Base-by-base conservation (phyloP, 2,797 vertebrate genomes). In the Pagetopsis macropterus region DNA sequence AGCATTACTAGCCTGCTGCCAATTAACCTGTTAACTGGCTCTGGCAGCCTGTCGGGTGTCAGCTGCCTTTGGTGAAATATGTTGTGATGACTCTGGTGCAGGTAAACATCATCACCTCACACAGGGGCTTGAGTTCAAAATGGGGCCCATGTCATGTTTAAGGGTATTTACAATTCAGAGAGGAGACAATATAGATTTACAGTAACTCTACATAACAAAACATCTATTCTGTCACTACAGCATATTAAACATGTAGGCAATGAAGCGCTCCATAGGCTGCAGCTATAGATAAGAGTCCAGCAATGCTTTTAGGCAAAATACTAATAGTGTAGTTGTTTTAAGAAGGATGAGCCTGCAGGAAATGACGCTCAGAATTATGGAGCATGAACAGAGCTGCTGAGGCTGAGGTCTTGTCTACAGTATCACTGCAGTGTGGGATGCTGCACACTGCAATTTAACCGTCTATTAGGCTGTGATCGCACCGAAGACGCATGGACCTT, bases 371-470 rank as follows among this genome's bases (percentile, higher is more conserved):
- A 50, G 85, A 82, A 84, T 80, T 85, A 81, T 68, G 49, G 79
- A 80, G 86, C 87, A 74, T 62, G 82, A 82, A 63, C 78, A 76
- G 75, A 78, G 84, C 72, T 83, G 83, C 81, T 82, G 84, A 77
- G 75, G 79, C 83, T 84, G 75, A 79, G 76, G 83, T 82, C 70
- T 81, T 72, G 82, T 80, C 82, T 70, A 85, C 84, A 81, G 77
- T 86, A 76, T 79, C 77, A 65, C 83, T 85, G 88, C 87, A 87
- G 81, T 70, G 79, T 88, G 81, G 65, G 83, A 85, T 75, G 84
- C 51, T 37, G 62, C 19, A 41, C 79, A 8, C 83, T 67, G 82
- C 85, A 88, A 88, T 91, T 91, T 84, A 91, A 89, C 87, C 80
- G 84, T 89, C 79, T 69, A 86, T 89, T 84, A 86, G 77, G 78